A percentile compares a stretch with the other conserved stretches of the same genome.
Evolutionary conservation across 2,888 invertebrate species (phyloP).

Genomic region (Aplocera efformata): DNA sequence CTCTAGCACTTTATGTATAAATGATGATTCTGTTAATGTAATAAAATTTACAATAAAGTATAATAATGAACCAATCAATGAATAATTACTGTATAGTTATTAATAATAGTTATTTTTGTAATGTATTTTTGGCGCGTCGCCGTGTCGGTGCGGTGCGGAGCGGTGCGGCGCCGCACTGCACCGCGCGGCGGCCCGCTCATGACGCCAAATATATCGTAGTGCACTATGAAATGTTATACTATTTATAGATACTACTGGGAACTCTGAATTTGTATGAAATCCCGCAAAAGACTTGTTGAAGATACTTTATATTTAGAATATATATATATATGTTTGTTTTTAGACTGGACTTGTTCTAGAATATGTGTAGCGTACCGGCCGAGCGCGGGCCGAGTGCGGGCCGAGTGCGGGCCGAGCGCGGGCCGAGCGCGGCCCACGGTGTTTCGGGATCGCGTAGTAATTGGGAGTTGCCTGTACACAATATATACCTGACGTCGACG

Average conservation of each 20-base stretch:
- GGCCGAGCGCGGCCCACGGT: too few relatives aligned
- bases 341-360: too few relatives aligned
- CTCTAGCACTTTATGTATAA: conserved; percentile 15
- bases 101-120: too few relatives aligned
- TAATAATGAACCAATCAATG: conserved; percentile 4
- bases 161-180: conserved; percentile 2
- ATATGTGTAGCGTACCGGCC: too few relatives aligned
- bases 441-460: too few relatives aligned
- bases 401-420: too few relatives aligned
- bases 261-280: too few relatives aligned
- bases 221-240: conserved; percentile 41
- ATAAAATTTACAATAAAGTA: background rate
- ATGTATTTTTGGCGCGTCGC: too few relatives aligned
- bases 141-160: background rate
- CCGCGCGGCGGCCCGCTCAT: background rate
- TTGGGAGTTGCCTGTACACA: conserved; percentile 2
- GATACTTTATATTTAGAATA: too few relatives aligned
- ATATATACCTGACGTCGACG: conserved; percentile 24
- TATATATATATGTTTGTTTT: too few relatives aligned
- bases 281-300: too few relatives aligned
- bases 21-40: conserved; percentile 3
- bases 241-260: conserved; percentile 31
- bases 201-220: conserved; percentile 23
- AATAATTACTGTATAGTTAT: background rate
- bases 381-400: too few relatives aligned